Base-by-base conservation (phyloP, 2,888 invertebrate species). In the Sinotaia quadrata region DNA sequence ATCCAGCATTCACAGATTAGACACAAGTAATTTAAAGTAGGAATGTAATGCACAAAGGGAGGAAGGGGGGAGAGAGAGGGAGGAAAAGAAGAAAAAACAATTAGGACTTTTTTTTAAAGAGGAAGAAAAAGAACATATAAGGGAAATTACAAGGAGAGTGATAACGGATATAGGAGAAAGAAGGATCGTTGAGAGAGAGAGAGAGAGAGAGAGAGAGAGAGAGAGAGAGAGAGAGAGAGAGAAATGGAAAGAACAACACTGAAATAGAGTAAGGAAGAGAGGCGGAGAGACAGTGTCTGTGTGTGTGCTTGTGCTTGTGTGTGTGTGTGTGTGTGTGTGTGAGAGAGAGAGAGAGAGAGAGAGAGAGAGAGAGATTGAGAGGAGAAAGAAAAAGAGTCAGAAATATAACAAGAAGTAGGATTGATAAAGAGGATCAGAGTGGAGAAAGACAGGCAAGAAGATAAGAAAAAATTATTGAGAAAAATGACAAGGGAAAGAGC, bases 201-300 rank as follows among this genome's bases (percentile, higher is more conserved):
- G 41, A 49, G 49, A 49, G 49, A 49, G 49, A 49, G 49, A 49
- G 49, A 49, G 49, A 49, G 49, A 49, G 49, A 49, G 49, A 49
- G 49, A 49, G 49, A 49, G 49, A 49, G 49, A 49, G 49, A 49
- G 49, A 49, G 49, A 49, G 49, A 49, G 10, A 49, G 49, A 3
- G 21, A 41, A 15, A 41, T 15, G 15, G 10, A 41, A 10, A 41
- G 10, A 41, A 10, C 10, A 10, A 41, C 41, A 41, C 41, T 12
- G 10, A 41, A 15, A 24, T 49, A n/a, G n/a, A n/a, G n/a, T n/a
- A n/a, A n/a, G n/a, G n/a, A n/a, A n/a, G n/a, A n/a, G n/a, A n/a
- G n/a, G n/a, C n/a, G n/a, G n/a, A n/a, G n/a, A n/a, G n/a, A n/a
- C 1, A 24, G 2, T 49, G 2, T 49, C 8, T 49, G 49, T 49